Base-by-base conservation (phyloP, 2,113 vertebrate genomes). In the Brachyhypopomus occidentalis region DNA sequence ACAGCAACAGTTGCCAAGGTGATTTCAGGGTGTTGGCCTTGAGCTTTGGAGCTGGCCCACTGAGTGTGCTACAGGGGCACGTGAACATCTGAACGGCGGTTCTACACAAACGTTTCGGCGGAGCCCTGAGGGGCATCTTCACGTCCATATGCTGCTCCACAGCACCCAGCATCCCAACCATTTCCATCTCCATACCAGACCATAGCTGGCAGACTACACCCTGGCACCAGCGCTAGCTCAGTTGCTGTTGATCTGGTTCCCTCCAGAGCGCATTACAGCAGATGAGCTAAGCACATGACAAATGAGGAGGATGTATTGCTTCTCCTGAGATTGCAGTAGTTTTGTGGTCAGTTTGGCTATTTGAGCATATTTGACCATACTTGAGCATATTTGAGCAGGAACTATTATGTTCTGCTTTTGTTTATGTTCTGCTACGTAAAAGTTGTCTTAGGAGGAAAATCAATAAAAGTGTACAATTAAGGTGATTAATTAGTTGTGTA, bases 401-500 rank as follows among this genome's bases (percentile, higher is more conserved):
- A 30, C 30, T 30, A 30, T 30, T 30, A 30, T 73, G 12, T 78
- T 64, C 27, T 79, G 60, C 66, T 78, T 64, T 77, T 74, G 55
- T 75, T 82, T 25, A 82, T 71, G 66, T 73, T 41, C 19, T 74
- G 72, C 36, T 59, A 79, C 77, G 79, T 62, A 80, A 78, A 75
- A 76, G 73, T 60, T 79, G 72, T 79, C 64, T 78, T 71, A 74
- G 71, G 64, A 64, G 56, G 34, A 67, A 79, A 79, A 82, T 84
- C 82, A 76, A 86, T 86, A 67, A 69, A 62, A 56, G 64, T 71
- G 58, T 52, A 55, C 79, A 83, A 86, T 84, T 84, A 82, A 62
- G 60, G 64, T 84, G 85, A 86, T 86, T 86, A 79, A 84, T 86
- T 84, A 81, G 64, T 16, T n/a, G 48, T 11, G 38, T 38, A 34